Base-by-base conservation (phyloP, 1,140 invertebrate species). In the Tetraneura akinire region DNA sequence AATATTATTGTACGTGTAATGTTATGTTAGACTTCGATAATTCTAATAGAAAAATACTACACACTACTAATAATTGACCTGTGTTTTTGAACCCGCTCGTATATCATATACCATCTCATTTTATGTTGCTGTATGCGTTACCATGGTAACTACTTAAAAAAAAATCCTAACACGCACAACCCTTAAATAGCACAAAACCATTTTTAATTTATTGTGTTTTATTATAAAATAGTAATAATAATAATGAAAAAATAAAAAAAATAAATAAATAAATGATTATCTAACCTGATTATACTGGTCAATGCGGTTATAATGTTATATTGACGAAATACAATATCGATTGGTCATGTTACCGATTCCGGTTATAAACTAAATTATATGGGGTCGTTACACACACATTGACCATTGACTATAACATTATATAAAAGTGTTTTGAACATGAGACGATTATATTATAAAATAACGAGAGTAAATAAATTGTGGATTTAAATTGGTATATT, bases 121-220 rank as follows among this genome's bases (percentile, higher is more conserved):
- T 23, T 70, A 14, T 70, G 23, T 70, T 70, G 66, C 45, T 45
- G 45, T 70, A 70, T 26, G 29, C 21, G 66, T 70, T 70, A 70
- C 66, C 23, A 70, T 1, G 66, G 66, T 29, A 70, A 70, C 66
- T 49, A 8, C 49, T 49, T 18, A 16, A 70, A 70, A 70, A 70
- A 49, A 45, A 45, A 26, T 26, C 16, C 49, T 49, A 49, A 70
- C 45, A 70, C 66, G 66, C 66, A 70, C 45, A 26, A 49, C 21
- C 32, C 45, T 26, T 21, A 6, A 37, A 5, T 23, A 21, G 21
- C 42, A 47, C 18, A 11, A 70, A 70, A 26, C 42, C 42, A 11
- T 29, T 70, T 70, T 26, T 21, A 23, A 29, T 18, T 0, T 4
- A 8, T 37, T 42, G 45, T 70, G 14, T 45, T n/a, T n/a, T n/a